Base-by-base conservation (phyloP, 2,113 vertebrate species). In the Zosterops borbonicus region DNA sequence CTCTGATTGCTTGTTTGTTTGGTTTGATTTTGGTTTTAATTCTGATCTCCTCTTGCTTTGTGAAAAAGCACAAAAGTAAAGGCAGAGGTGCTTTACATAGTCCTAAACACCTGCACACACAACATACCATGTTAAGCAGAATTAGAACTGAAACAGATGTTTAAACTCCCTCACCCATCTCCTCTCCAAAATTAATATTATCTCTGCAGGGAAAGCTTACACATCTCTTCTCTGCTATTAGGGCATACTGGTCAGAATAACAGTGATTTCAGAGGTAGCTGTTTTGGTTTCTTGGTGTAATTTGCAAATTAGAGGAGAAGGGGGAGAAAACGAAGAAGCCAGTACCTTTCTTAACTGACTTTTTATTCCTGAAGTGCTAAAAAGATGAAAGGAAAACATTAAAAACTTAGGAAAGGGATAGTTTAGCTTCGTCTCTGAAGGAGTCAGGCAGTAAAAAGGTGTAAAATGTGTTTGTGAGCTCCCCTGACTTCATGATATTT, bases 311-410 rank as follows among this genome's bases (percentile, higher is more conserved):
- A 11, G 21, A 35, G 8, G 5, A 9, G 33, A 29, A 28, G 3
- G 9, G 8, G 2, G 0, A 1, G 4, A 12, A 49, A 53, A 44
- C 25, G 5, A 42, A 60, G 20, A 50, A 53, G 19, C 11, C 11
- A n/a, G 3, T 22, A 64, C 6, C 9, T 69, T 84, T 83, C 29
- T 24, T 53, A 49, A 65, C 4, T 70, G 14, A 21, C 67, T 56
- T 68, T 62, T 87, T 69, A 80, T 68, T 58, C 37, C 17, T 83
- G 15, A 44, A 33, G 19, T 42, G 28, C 25, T 80, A 59, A 79
- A 87, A 64, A 79, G 41, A 35, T 58, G n/a, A 70, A 28, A 65
- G 6, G 39, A 71, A 88, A 94, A 53, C 21, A 37, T 42, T 4
- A 73, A 74, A 88, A 87, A 25, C 6, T 83, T 82, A 49, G 24